Conservation (phyloP, 2,888 invertebrate species). For the Limnephilus rhombicus region DNA sequence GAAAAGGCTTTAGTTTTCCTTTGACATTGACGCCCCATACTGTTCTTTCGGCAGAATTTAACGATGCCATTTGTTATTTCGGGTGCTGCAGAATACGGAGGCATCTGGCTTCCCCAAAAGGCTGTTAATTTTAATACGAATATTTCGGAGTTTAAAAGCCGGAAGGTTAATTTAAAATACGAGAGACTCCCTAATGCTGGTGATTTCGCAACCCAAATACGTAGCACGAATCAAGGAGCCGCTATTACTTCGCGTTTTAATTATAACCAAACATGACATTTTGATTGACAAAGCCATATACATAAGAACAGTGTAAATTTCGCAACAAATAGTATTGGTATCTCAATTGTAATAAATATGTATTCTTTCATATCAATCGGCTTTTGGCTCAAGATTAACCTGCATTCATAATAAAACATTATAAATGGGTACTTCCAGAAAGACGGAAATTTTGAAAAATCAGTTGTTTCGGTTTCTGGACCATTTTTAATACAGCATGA, state of each 20-base stretch:
- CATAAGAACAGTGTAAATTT: background rate
- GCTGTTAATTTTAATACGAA: constrained; percentile 26
- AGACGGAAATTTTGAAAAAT: too few relatives aligned
- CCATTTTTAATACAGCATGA: too few relatives aligned
- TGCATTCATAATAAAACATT: too few relatives aligned
- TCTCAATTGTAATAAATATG: too few relatives aligned
- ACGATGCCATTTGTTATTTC: constrained; percentile 52
- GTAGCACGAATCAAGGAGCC: background rate
- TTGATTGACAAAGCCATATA: background rate
- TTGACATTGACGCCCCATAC: constrained; percentile 50
- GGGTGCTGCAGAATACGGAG: constrained; percentile 46
- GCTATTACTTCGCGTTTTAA: background rate
- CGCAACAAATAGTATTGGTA: background rate
- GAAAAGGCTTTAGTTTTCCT: constrained; percentile 41
- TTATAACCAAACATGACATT: background rate
- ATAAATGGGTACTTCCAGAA: too few relatives aligned
- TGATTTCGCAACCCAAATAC: constrained; percentile 3
- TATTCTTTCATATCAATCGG: too few relatives aligned
- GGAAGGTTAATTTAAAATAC: constrained; percentile 20
- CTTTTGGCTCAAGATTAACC: too few relatives aligned
- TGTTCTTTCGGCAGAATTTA: constrained; percentile 57
- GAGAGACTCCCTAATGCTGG: background rate
- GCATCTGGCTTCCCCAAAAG: background rate
- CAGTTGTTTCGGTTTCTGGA: too few relatives aligned
- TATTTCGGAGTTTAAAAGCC: constrained; percentile 3